Evolutionary conservation across 2,797 vertebrate genomes (phyloP).

Genomic region (Hylomyscus alleni): DNA sequence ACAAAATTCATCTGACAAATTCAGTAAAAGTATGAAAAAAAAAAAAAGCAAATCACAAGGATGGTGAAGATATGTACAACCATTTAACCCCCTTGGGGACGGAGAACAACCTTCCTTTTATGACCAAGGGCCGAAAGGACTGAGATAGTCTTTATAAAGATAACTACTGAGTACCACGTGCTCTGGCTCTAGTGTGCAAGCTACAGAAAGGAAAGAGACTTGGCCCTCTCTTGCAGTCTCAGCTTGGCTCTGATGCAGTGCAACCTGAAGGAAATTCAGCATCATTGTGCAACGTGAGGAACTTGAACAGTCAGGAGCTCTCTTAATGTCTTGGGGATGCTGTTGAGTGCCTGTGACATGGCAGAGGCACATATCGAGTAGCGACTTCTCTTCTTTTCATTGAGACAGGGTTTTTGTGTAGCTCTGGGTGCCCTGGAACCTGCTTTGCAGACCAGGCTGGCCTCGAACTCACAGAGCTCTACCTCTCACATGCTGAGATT

Average conservation of each 20-base stretch:
- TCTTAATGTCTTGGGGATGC: neutral
- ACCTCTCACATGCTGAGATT: no score
- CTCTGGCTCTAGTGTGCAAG: neutral
- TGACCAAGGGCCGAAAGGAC: neutral
- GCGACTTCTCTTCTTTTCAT: neutral
- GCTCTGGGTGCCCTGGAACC: no score
- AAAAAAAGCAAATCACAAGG: neutral
- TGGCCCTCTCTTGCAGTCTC: neutral
- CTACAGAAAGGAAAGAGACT: neutral
- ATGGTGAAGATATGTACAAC: neutral
- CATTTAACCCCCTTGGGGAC: neutral
- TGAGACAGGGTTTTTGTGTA: no score
- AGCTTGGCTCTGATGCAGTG: neutral
- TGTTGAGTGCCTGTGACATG: neutral
- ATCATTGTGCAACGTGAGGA: neutral
- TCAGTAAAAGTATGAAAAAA: neutral
- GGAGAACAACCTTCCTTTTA: conserved; percentile 12
- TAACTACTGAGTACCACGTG: neutral
- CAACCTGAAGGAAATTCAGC: neutral
- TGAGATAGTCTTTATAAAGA: neutral
- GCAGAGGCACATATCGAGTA: neutral
- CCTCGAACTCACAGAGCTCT: no score
- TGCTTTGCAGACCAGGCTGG: no score
- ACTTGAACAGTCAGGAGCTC: neutral
- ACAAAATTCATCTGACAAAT: neutral